A percentile compares a stretch with the other conserved stretches of the same genome.
phyloP scores from a whole-genome alignment of 1,140 invertebrate species.

The Euwallacea similis region DNA sequence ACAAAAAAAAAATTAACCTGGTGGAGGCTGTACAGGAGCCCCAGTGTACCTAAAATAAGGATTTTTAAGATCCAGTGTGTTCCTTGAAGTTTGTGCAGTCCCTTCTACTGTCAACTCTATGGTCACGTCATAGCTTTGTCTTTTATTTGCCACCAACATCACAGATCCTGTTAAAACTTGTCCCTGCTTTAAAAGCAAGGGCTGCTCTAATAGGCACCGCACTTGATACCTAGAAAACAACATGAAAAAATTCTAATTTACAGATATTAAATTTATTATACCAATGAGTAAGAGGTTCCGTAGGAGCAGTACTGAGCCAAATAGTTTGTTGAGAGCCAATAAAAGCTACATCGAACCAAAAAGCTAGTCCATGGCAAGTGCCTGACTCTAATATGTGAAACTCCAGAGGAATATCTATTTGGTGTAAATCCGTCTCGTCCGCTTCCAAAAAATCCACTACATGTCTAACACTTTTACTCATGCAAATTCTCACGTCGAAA shows the following conservation, averaged over 20 bases:
- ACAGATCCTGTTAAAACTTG: slow-evolving; percentile 89
- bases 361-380: slow-evolving; percentile 95
- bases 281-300: slow-evolving; percentile 99
- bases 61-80: slow-evolving; percentile 97
- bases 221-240: slow-evolving; percentile 79
- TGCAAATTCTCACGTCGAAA: slow-evolving; percentile 97
- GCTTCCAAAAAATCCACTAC: slow-evolving; percentile 95
- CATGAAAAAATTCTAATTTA: not conserved
- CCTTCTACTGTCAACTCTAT: slow-evolving; percentile 92
- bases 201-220: slow-evolving; percentile 90
- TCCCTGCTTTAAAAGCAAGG: slow-evolving; percentile 93
- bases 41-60: slow-evolving; percentile 96
- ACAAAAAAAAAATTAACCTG: slow-evolving; percentile 55
- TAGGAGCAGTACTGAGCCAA: slow-evolving; percentile 98
- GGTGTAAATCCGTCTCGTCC: slow-evolving; percentile 91
- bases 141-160: slow-evolving; percentile 88
- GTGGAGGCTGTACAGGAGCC: slow-evolving; percentile 82
- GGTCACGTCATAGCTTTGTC: slow-evolving; percentile 99
- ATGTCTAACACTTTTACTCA: slow-evolving; percentile 92
- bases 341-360: slow-evolving; percentile 99
- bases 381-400: slow-evolving; percentile 92
- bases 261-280: not conserved
- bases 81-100: slow-evolving; percentile 78
- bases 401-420: slow-evolving; percentile 93
- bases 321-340: slow-evolving; percentile 86